phyloP scores from a whole-genome alignment of 1,140 invertebrate genomes.

The Portunus trituberculatus region DNA sequence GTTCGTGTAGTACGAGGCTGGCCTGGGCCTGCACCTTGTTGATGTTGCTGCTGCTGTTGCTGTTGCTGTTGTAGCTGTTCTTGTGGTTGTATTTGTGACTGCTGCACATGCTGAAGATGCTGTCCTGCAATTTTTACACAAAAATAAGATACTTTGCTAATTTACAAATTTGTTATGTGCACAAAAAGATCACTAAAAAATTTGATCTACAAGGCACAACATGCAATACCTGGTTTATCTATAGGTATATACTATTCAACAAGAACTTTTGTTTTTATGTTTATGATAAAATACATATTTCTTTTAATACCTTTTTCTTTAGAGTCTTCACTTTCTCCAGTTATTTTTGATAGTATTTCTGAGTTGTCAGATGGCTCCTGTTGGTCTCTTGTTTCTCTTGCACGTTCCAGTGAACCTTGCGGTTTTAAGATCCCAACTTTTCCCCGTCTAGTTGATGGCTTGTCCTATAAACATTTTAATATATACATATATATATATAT shows the following conservation, averaged over 20 bases:
- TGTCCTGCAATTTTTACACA: slow-evolving; percentile 17
- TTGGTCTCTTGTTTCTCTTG: slow-evolving; percentile 75
- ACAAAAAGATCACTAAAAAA: too few species aligned
- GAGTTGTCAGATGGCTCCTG: slow-evolving; percentile 53
- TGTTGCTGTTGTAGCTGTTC: slow-evolving; percentile 30
- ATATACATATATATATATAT: neutral
- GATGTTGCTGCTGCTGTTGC: slow-evolving; percentile 31
- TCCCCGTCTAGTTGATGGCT: slow-evolving; percentile 48
- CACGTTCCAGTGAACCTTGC: slow-evolving; percentile 84
- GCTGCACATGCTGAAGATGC: slow-evolving; percentile 15
- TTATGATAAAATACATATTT: too few species aligned
- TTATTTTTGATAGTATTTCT: slow-evolving; percentile 51
- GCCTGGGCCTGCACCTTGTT: neutral
- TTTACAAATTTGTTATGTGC: too few species aligned
- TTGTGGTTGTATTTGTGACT: slow-evolving; percentile 14
- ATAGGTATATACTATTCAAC: too few species aligned
- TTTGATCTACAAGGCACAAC: too few species aligned
- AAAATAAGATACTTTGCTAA: neutral
- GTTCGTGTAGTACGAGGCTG: slow-evolving; percentile 80
- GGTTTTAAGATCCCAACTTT: slow-evolving; percentile 86
- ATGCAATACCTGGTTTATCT: too few species aligned
- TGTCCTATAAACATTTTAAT: slow-evolving; percentile 47
- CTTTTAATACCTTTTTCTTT: slow-evolving; percentile 59
- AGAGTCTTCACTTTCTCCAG: slow-evolving; percentile 75
- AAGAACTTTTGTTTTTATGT: too few species aligned